phyloP scores from a whole-genome alignment of 2,797 vertebrate genomes.

The Galaxias olidus region DNA sequence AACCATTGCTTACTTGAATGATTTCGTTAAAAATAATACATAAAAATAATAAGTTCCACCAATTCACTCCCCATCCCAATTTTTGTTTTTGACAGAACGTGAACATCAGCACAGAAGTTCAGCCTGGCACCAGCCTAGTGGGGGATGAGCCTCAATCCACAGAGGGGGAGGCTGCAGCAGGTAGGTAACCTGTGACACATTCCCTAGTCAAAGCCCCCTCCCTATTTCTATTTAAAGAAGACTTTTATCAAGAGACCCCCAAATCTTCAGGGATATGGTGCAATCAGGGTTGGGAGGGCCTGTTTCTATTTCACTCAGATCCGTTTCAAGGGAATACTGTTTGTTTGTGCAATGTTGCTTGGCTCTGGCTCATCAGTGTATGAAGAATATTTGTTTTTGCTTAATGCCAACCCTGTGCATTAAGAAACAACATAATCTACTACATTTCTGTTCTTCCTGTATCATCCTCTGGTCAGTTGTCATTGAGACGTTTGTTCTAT shows the following conservation, averaged over 20 bases:
- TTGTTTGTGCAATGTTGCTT: slow-evolving; percentile 22
- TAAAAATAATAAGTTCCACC: neutral
- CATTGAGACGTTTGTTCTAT: no score
- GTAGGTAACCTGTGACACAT: slow-evolving; percentile 37
- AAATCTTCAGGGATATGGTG: slow-evolving; percentile 1
- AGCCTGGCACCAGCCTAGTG: slow-evolving; percentile 60
- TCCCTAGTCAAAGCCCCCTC: no score
- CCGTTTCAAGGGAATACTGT: slow-evolving; percentile 41
- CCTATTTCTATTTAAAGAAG: neutral
- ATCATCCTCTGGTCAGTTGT: no score
- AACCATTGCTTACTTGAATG: no score
- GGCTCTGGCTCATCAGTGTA: neutral
- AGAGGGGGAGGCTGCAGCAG: slow-evolving; percentile 46
- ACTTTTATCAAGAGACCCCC: neutral
- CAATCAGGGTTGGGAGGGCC: neutral
- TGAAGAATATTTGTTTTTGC: neutral
- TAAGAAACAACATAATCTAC: no score
- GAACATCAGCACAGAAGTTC: slow-evolving; percentile 64
- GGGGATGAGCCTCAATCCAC: slow-evolving; percentile 45
- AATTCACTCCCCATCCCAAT: neutral
- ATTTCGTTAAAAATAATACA: no score
- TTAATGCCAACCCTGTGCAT: no score
- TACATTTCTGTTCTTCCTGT: no score
- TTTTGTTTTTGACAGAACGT: slow-evolving; percentile 60
- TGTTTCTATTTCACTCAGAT: slow-evolving; percentile 39